These are phyloP conservation scores for Pteruthius melanotis DNA, from an alignment of 2,113 vertebrate species.

Conservation along the genomic window DNA sequence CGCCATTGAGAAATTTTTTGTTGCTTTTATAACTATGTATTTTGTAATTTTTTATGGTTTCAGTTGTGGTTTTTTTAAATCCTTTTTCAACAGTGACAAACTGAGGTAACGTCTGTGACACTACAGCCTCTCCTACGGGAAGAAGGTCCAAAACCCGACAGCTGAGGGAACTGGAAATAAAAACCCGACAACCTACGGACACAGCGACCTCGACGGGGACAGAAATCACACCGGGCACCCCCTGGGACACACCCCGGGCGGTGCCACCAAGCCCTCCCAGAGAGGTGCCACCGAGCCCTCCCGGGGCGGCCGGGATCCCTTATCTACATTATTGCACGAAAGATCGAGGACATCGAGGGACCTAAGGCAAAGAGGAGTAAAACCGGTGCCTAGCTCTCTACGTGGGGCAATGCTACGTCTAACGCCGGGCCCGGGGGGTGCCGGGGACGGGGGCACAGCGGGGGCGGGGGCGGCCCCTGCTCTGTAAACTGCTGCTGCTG, in stretches of 20 bases:
- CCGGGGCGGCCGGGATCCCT: slow-evolving; percentile 36
- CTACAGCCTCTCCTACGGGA: slow-evolving; percentile 69
- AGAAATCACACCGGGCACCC: neutral
- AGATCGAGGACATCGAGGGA: slow-evolving; percentile 70
- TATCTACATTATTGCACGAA: slow-evolving; percentile 79
- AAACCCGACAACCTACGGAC: slow-evolving; percentile 63
- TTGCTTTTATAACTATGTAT: slow-evolving; percentile 35
- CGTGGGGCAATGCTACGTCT: slow-evolving; percentile 64
- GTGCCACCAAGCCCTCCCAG: neutral
- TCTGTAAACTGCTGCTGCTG: slow-evolving; percentile 63
- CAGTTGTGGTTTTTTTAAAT: neutral
- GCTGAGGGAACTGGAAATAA: slow-evolving; percentile 36
- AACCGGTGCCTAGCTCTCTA: slow-evolving; percentile 56
- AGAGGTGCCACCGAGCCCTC: neutral
- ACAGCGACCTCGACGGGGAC: slow-evolving; percentile 41
- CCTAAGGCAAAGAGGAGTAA: slow-evolving; percentile 79
- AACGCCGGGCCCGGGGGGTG: slow-evolving; percentile 9
- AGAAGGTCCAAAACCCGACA: slow-evolving; percentile 30
- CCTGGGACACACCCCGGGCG: neutral
- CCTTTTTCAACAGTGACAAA: slow-evolving; percentile 76
- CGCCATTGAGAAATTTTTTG: neutral
- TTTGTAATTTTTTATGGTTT: slow-evolving; percentile 53
- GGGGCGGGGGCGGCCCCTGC: neutral
- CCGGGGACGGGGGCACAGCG: neutral
- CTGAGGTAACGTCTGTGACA: slow-evolving; percentile 80